Evolutionary conservation across 92 coral and sea anemone species (phyloP), one percentile per base, ranked within the genome.

Genomic region (Porites divaricata): DNA sequence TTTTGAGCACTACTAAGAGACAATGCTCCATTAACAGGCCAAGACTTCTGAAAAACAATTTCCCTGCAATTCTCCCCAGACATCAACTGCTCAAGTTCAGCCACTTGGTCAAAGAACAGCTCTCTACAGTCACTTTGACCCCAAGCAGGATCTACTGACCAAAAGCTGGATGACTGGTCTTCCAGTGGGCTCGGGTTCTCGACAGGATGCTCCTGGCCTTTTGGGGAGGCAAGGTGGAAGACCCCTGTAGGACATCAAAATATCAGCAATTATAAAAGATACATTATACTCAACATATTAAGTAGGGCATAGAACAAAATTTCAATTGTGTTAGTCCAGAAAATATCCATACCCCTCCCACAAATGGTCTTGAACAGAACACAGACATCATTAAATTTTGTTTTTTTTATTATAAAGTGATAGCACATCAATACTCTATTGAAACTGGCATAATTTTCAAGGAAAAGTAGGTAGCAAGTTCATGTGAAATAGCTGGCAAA

Each of bases 31-130:
- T 72, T 48, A 23, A 63, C 64, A 62, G 5, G 49, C 78, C 79
- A 82, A 72, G 86, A 49, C 52, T 82, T 63, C 78, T 19, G 72
- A 48, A 63, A 59, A 72, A 45, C 19, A 63, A 13, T 49, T 82
- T 59, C 86, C 86, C 62, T 82, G 79, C 79, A 41, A 72, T 62
- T 82, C 56, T 84, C 88, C 88, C 23, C 88, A 15, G 88, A 79
- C 19, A 75, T 84, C 26, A 84, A 24, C 75, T 84, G 89, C 82
- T 94, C 98, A 28, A 94, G 94, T 67, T 94, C 98, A 51, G 98
- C 98, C 66, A 94, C 98, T 74, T 94, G 95, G 77, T 94, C 98
- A 85, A 94, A 94, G 85, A 94, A 94, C 48, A 78, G 92, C 66
- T 90, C 91, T 76, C 93, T 90, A 52, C 56, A 89, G 16, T 72